Base-by-base conservation (phyloP, 1,140 invertebrate species). In the Dufourea novaeangliae region DNA sequence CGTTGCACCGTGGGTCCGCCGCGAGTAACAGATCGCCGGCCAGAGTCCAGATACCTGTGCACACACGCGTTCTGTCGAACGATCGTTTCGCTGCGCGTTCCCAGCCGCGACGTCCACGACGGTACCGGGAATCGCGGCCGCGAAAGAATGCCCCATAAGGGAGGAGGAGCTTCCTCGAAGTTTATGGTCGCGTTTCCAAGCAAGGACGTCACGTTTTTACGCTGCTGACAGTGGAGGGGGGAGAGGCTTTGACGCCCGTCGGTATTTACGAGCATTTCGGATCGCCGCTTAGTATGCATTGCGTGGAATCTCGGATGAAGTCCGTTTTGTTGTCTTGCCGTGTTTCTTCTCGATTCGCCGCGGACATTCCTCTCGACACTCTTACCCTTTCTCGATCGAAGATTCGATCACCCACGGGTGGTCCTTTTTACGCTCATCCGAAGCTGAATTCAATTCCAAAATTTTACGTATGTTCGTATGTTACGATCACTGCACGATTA, bases 121-220 rank as follows among this genome's bases (percentile, higher is more conserved):
- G 20, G 17, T 71, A 71, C 69, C 56, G 39, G 39, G 69, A 71
- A 71, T 25, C 39, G 69, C 8, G 0, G n/a, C 11, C 68, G 68
- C 54, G 39, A 34, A 71, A 62, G 69, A 71, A 71, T 71, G 56
- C 4, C n/a, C 10, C n/a, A n/a, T 56, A 44, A 61, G 29, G 68
- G 69, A 61, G 68, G 69, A 61, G 69, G 56, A 62, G 56, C 27
- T 25, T 61, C 27, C 59, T 62, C 34, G 59, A 62, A 62, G 2
- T n/a, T 62, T 25, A 22, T 62, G 39, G 39, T 4, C 34, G n/a
- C 59, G 69, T 59, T 61, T 34, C 37, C 68, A 44, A n/a, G 11
- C 20, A 25, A 29, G 69, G 59, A 71, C 59, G 69, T 71, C 56
- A 61, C 56, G 56, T 46, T 71, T 71, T 44, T 50, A 34, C n/a